phyloP scores from a whole-genome alignment of 2,797 vertebrate species.

The Hemitrygon akajei region DNA sequence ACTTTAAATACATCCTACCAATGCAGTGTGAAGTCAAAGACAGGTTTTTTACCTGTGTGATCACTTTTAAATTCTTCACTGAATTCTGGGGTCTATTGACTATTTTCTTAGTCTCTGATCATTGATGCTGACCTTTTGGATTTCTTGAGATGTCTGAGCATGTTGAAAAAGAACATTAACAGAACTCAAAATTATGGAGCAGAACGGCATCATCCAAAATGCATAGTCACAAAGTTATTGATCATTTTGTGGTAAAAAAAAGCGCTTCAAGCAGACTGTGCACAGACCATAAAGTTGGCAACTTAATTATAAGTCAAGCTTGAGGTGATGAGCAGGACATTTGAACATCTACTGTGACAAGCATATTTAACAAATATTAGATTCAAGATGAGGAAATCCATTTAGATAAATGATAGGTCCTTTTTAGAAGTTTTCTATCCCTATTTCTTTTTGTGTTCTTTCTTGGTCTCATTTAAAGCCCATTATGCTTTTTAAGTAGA shows the following conservation, averaged over 20 bases:
- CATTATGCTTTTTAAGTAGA: background rate
- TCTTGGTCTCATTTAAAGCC: background rate
- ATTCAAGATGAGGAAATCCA: background rate
- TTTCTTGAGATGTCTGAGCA: background rate
- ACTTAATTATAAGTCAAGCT: background rate
- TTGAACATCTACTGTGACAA: background rate
- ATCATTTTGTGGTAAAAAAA: background rate
- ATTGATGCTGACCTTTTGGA: background rate
- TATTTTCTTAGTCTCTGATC: too few species aligned
- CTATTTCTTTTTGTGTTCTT: background rate
- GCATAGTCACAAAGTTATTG: slow-evolving; percentile 19
- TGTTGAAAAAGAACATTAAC: background rate
- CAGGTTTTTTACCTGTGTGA: too few species aligned
- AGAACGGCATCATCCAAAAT: background rate
- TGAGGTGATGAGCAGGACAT: background rate
- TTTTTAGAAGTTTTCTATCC: background rate
- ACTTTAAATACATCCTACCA: too few species aligned
- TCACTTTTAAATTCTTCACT: too few species aligned
- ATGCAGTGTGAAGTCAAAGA: too few species aligned
- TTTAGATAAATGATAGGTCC: background rate
- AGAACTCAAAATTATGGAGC: background rate
- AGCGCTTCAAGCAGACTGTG: background rate
- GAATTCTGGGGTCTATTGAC: too few species aligned
- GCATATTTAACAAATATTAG: background rate
- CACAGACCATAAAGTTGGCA: slow-evolving; percentile 2